phyloP scores from a whole-genome alignment of 1,140 invertebrate genomes.

The Lepeophtheirus salmonis region DNA sequence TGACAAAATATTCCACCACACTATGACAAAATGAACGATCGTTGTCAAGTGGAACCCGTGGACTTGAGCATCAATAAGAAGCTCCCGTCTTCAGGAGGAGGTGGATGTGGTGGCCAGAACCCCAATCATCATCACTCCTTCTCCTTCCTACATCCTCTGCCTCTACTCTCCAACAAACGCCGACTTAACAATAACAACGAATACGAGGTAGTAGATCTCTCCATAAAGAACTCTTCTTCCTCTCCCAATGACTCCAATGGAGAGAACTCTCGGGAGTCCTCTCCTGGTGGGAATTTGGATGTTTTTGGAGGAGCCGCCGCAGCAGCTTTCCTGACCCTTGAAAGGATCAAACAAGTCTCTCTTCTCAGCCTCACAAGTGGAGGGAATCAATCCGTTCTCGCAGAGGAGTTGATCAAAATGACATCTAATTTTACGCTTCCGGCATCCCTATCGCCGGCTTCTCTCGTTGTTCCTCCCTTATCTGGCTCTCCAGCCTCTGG shows the following conservation, averaged over 20 bases:
- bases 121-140: no score
- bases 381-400: background rate
- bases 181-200: background rate
- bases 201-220: background rate
- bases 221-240: background rate
- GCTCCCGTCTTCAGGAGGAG: background rate
- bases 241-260: background rate
- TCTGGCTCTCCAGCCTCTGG: no score
- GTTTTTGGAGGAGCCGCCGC: no score
- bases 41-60: slow-evolving; percentile 5
- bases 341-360: slow-evolving; percentile 5
- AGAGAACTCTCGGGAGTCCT: background rate
- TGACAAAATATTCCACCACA: no score
- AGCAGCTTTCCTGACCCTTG: background rate
- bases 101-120: no score
- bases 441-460: background rate
- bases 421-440: background rate
- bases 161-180: background rate
- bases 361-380: background rate
- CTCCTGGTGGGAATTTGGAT: background rate
- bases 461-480: background rate
- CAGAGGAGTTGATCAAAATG: background rate
- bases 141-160: background rate
- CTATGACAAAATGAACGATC: no score
- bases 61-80: slow-evolving; percentile 7